Evolutionary conservation across 2,888 invertebrate species (phyloP).

Genomic region (Nephrotoma flavescens): DNA sequence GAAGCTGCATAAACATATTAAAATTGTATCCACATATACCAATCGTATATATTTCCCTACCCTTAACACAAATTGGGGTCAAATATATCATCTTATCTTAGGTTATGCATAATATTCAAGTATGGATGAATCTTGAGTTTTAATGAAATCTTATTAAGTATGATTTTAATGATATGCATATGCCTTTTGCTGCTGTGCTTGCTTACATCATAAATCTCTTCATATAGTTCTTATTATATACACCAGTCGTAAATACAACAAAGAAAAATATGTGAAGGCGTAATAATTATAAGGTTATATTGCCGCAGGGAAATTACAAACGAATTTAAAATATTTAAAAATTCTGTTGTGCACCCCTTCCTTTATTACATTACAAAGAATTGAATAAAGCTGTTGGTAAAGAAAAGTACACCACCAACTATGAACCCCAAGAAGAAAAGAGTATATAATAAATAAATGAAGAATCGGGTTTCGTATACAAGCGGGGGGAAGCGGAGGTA

Average conservation of each 20-base stretch:
- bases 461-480: background rate
- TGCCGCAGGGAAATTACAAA: background rate
- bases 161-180: background rate
- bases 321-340: background rate
- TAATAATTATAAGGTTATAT: background rate
- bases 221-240: background rate
- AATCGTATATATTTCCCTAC: background rate
- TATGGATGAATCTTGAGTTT: background rate
- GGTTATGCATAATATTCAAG: background rate
- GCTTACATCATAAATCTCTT: too few species aligned
- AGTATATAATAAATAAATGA: background rate
- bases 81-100: background rate
- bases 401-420: background rate
- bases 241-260: background rate
- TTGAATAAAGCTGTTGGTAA: background rate
- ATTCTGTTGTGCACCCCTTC: background rate
- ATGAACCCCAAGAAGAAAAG: background rate
- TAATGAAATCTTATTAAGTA: background rate
- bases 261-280: background rate
- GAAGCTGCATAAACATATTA: background rate
- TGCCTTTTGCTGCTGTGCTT: background rate
- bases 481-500: too few species aligned
- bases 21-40: background rate
- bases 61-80: background rate
- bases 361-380: background rate